Conservation (phyloP, 2,113 vertebrate species). For the Dascyllus trimaculatus region DNA sequence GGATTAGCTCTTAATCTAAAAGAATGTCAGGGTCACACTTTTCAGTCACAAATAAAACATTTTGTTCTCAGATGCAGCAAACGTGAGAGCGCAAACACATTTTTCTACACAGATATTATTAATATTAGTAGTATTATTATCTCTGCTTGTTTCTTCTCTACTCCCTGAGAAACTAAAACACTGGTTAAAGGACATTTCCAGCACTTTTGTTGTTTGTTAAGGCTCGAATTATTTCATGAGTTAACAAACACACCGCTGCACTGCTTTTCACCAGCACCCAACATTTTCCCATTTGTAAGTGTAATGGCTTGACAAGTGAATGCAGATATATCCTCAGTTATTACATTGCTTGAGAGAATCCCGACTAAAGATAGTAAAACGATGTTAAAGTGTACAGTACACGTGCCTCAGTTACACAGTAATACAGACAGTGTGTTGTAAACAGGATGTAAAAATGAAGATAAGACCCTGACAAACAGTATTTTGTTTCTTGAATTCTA, state of each 20-base stretch:
- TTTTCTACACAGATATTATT: neutral
- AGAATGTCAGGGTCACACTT: conserved; percentile 20
- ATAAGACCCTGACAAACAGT: neutral
- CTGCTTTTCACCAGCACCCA: conserved; percentile 18
- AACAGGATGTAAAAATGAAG: conserved; percentile 13
- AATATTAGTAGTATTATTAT: conserved; percentile 5
- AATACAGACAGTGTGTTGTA: conserved; percentile 6
- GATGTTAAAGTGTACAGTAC: neutral
- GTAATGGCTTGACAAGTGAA: conserved; percentile 4
- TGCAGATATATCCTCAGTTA: neutral
- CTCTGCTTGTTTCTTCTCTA: conserved; percentile 18
- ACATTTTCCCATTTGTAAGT: neutral
- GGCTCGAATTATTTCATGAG: conserved; percentile 22
- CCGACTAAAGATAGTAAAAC: neutral
- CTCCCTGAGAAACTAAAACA: conserved; percentile 75
- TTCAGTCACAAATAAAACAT: neutral
- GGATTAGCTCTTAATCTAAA: conserved; percentile 26
- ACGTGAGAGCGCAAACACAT: conserved; percentile 21
- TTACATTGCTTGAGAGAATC: conserved; percentile 5
- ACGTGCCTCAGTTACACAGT: neutral
- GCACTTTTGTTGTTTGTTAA: conserved; percentile 38
- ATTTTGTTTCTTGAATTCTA: conserved; percentile 7
- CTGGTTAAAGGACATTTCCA: conserved; percentile 38
- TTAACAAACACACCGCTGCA: neutral
- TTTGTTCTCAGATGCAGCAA: conserved; percentile 24